Evolutionary conservation across 2,888 invertebrate genomes (phyloP).

Genomic region (Drosophila anomalata): DNA sequence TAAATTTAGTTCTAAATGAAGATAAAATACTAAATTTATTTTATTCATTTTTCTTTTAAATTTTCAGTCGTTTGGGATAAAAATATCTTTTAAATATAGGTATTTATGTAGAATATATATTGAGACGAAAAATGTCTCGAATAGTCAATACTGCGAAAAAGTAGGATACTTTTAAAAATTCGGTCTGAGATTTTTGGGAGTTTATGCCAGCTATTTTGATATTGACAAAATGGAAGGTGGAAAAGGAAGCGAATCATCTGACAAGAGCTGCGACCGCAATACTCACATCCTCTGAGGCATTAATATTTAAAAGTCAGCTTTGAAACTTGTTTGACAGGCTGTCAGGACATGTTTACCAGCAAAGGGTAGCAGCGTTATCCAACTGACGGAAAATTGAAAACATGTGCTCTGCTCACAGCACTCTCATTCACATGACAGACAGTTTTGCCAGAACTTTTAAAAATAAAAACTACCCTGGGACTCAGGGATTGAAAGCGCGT

Average conservation of each 20-base stretch:
- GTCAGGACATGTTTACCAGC: conserved; percentile 68
- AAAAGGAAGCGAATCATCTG: conserved; percentile 11
- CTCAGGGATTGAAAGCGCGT: not conserved
- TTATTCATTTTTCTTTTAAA: too few species aligned
- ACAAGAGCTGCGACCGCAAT: conserved; percentile 22
- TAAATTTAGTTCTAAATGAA: too few species aligned
- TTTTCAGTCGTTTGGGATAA: too few species aligned
- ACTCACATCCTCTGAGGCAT: conserved; percentile 51
- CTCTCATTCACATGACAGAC: conserved; percentile 45
- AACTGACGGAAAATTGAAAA: conserved; percentile 61
- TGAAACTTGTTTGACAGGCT: conserved; percentile 73
- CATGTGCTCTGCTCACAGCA: conserved; percentile 51
- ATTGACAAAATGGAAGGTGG: not conserved
- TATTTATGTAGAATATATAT: too few species aligned
- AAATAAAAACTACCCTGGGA: conserved; percentile 17
- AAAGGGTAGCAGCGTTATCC: conserved; percentile 61
- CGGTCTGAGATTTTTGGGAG: not conserved
- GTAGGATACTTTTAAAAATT: not conserved
- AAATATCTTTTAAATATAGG: too few species aligned
- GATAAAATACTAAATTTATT: too few species aligned
- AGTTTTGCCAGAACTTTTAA: conserved; percentile 42
- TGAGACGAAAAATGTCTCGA: too few species aligned
- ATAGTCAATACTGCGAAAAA: not conserved
- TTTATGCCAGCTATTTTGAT: not conserved
- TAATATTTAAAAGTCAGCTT: conserved; percentile 74